Evolutionary conservation across 2,797 vertebrate species (phyloP).

Genomic region (Chaetodon trifasciatus): DNA sequence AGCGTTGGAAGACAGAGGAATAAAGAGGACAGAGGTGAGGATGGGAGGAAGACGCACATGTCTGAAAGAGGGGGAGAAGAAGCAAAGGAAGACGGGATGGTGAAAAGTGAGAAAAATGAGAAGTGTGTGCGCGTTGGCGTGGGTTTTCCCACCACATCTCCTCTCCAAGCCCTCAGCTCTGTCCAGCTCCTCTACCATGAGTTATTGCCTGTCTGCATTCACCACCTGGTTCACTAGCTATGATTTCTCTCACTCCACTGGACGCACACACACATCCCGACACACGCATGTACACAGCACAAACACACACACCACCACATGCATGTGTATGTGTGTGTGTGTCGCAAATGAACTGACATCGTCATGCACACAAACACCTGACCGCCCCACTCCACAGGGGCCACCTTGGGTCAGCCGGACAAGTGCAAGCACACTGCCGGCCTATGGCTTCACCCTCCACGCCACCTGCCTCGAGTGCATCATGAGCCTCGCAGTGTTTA

Average conservation of each 20-base stretch:
- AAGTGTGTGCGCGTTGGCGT: conserved; percentile 20
- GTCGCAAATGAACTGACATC: conserved; percentile 16
- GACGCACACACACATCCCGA: conserved; percentile 39
- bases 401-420: conserved; percentile 73
- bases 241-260: conserved; percentile 76
- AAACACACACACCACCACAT: conserved; percentile 39
- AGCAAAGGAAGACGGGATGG: neutral
- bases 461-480: conserved; percentile 38
- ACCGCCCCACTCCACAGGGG: conserved; percentile 47
- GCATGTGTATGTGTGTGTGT: conserved; percentile 12
- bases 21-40: neutral
- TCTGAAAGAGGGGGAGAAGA: neutral
- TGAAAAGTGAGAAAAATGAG: conserved; percentile 38
- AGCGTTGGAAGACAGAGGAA: neutral
- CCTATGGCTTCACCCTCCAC: conserved; percentile 46
- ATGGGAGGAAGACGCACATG: neutral
- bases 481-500: neutral
- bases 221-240: conserved; percentile 80
- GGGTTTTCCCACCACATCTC: conserved; percentile 50
- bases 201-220: conserved; percentile 77
- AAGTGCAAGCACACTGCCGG: conserved; percentile 66
- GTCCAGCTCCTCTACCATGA: conserved; percentile 70
- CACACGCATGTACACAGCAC: conserved; percentile 44
- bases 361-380: conserved; percentile 32
- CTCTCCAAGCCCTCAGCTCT: conserved; percentile 55